Evolutionary conservation across 1,140 invertebrate species (phyloP).

Genomic region (Papilio xuthus): DNA sequence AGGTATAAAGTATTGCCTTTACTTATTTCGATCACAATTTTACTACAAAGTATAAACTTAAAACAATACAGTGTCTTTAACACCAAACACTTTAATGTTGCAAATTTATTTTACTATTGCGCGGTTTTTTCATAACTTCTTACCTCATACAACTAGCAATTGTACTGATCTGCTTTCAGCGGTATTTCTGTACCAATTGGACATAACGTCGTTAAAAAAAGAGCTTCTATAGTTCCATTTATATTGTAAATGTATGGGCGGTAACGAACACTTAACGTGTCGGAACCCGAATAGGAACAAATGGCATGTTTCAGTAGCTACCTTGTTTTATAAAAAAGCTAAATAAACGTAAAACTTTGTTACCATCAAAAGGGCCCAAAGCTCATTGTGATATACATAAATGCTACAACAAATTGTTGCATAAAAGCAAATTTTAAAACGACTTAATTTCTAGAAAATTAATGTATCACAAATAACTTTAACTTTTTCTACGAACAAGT

Average conservation of each 20-base stretch:
- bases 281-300: background rate
- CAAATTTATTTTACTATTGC: background rate
- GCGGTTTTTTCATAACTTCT: background rate
- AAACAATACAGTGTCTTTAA: background rate
- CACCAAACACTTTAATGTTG: background rate
- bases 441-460: background rate
- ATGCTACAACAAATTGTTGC: background rate
- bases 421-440: background rate
- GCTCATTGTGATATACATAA: background rate
- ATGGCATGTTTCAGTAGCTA: background rate
- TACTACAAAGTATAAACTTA: background rate
- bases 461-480: too few species aligned
- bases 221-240: background rate
- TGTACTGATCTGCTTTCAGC: background rate
- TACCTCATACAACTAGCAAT: background rate
- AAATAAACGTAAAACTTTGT: background rate
- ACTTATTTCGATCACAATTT: background rate
- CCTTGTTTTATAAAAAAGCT: background rate
- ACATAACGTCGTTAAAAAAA: background rate
- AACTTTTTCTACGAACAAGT: too few species aligned
- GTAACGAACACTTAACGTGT: background rate
- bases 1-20: background rate
- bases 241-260: background rate
- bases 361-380: background rate
- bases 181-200: background rate